Percentiles rank a stretch among this genome's conserved stretches.
These are phyloP conservation scores for Thamnaconus septentrionalis DNA, from an alignment of 2,113 vertebrate genomes.

Conservation along the genomic window DNA sequence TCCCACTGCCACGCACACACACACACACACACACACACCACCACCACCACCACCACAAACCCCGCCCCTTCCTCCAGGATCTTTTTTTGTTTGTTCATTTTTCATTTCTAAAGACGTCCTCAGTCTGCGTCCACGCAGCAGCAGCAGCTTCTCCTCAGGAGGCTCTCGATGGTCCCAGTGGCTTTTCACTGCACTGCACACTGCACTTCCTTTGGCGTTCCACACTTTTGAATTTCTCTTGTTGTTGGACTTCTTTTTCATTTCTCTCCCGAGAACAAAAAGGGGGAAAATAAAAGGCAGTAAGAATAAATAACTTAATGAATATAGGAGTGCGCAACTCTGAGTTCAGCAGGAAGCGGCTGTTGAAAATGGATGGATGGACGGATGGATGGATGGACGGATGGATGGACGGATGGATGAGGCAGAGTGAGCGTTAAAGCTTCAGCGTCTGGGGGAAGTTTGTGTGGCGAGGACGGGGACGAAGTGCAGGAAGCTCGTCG, in stretches of 20 bases:
- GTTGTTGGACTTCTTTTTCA: too few species aligned
- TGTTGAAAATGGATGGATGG: too few species aligned
- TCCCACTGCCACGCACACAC: constrained; percentile 73
- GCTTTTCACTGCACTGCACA: constrained; percentile 62
- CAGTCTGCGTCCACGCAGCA: constrained; percentile 64
- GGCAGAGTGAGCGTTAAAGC: too few species aligned
- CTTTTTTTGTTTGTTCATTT: constrained; percentile 31
- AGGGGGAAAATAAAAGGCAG: background rate
- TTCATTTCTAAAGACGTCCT: constrained; percentile 57
- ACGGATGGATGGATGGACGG: too few species aligned
- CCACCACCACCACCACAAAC: too few species aligned
- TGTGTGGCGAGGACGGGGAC: too few species aligned
- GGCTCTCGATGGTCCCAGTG: constrained; percentile 74
- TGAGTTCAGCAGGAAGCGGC: too few species aligned
- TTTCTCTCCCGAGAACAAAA: too few species aligned
- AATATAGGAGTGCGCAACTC: background rate
- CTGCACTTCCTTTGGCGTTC: too few species aligned
- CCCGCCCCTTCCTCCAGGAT: constrained; percentile 51
- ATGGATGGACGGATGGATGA: too few species aligned
- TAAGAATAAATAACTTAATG: constrained; percentile 36
- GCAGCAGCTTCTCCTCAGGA: constrained; percentile 64
- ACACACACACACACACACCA: constrained; percentile 76
- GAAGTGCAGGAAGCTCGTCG: constrained; percentile 8
- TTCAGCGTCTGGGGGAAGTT: too few species aligned
- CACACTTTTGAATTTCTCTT: too few species aligned